A percentile compares a stretch with the other conserved stretches of the same genome.
phyloP scores from a whole-genome alignment of 2,888 invertebrate species.

The Acleris emargana region DNA sequence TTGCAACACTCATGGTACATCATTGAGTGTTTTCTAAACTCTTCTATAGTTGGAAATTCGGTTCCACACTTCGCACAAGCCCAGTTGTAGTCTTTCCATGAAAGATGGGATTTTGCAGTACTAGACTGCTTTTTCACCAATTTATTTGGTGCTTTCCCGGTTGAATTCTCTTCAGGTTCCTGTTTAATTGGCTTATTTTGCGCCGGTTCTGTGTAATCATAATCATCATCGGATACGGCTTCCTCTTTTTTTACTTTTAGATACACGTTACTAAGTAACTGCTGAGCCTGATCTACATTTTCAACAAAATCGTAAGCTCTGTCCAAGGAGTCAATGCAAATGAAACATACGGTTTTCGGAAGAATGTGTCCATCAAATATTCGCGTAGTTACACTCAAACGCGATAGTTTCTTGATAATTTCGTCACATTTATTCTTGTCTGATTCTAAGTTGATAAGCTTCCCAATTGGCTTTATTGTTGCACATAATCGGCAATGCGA shows the following conservation, averaged over 20 bases:
- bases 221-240: slow-evolving; percentile 35
- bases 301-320: slow-evolving; percentile 59
- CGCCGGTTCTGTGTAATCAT: slow-evolving; percentile 21
- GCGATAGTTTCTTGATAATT: slow-evolving; percentile 52
- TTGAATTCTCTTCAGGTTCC: slow-evolving; percentile 30
- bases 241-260: slow-evolving; percentile 53
- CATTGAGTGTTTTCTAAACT: slow-evolving; percentile 83
- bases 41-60: slow-evolving; percentile 55
- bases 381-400: slow-evolving; percentile 53
- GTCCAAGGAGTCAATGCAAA: slow-evolving; percentile 56
- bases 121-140: no score
- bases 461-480: slow-evolving; percentile 50
- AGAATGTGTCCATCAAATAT: slow-evolving; percentile 48
- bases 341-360: slow-evolving; percentile 61
- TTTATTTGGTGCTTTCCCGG: neutral
- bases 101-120: slow-evolving; percentile 52
- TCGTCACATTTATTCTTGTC: slow-evolving; percentile 49
- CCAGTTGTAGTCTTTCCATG: slow-evolving; percentile 68
- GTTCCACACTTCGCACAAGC: slow-evolving; percentile 63
- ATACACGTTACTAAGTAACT: slow-evolving; percentile 41
- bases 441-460: slow-evolving; percentile 52
- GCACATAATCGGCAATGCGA: slow-evolving; percentile 54
- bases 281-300: slow-evolving; percentile 59
- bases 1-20: slow-evolving; percentile 84
- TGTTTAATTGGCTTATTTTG: slow-evolving; percentile 27